phyloP scores from a whole-genome alignment of 2,888 invertebrate species.

The Pilophorus perplexus region DNA sequence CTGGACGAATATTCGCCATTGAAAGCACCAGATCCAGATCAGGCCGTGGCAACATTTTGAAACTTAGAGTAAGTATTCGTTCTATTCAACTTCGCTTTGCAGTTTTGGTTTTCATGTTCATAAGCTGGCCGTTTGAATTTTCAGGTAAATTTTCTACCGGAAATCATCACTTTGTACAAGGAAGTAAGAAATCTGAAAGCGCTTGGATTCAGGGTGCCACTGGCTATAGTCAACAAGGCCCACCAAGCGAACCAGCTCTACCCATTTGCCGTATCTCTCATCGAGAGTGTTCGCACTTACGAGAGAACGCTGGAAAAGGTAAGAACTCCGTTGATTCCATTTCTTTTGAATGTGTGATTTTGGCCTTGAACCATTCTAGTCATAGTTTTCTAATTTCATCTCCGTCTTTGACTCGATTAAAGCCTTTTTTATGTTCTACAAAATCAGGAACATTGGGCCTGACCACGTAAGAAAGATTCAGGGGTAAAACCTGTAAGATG shows the following conservation, averaged over 20 bases:
- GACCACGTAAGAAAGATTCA: too few relatives aligned
- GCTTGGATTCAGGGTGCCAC: constrained; percentile 78
- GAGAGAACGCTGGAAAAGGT: constrained; percentile 97
- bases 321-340: constrained; percentile 50
- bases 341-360: constrained; percentile 10
- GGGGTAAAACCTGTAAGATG: too few relatives aligned
- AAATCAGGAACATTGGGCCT: too few relatives aligned
- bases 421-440: too few relatives aligned
- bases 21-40: constrained; percentile 76
- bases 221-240: constrained; percentile 98
- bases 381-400: too few relatives aligned
- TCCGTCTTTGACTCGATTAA: too few relatives aligned
- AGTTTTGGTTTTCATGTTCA: not conserved
- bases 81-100: not conserved
- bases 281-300: constrained; percentile 95
- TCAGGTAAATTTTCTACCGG: constrained; percentile 88
- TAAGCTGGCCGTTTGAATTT: constrained; percentile 15
- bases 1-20: constrained; percentile 91
- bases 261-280: constrained; percentile 96
- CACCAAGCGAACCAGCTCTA: constrained; percentile 98
- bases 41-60: constrained; percentile 78
- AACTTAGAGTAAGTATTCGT: constrained; percentile 62
- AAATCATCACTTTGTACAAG: constrained; percentile 96
- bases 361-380: too few relatives aligned
- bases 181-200: constrained; percentile 72